phyloP scores from a whole-genome alignment of 2,888 invertebrate genomes.

The Phengaris alcon region DNA sequence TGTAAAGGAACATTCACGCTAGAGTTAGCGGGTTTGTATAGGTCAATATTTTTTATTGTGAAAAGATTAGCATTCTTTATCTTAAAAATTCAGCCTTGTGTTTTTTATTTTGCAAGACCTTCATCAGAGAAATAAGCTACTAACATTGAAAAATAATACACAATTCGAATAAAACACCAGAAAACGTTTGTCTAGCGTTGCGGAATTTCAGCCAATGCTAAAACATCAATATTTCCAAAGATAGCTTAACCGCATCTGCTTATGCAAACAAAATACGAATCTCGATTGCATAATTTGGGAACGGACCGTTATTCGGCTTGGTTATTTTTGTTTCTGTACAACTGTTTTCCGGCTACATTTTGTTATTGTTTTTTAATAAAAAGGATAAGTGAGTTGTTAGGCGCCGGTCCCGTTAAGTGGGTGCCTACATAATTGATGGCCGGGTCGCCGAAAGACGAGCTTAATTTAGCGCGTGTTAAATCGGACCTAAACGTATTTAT shows the following conservation, averaged over 20 bases:
- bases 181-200: background rate
- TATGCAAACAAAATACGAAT: slow-evolving; percentile 18
- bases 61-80: background rate
- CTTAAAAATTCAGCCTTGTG: background rate
- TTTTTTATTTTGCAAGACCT: background rate
- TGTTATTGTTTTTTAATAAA: slow-evolving; percentile 14
- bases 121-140: no score
- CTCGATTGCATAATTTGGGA: slow-evolving; percentile 14
- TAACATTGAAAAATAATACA: no score
- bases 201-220: background rate
- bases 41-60: background rate
- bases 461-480: slow-evolving; percentile 50
- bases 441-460: slow-evolving; percentile 50
- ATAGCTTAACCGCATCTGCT: slow-evolving; percentile 9
- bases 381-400: slow-evolving; percentile 26
- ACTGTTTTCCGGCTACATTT: background rate
- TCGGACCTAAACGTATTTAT: slow-evolving; percentile 22
- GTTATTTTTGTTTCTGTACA: slow-evolving; percentile 6
- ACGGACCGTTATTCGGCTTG: background rate
- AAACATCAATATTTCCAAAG: background rate
- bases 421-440: slow-evolving; percentile 60
- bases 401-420: background rate
- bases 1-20: background rate
- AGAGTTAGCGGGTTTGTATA: background rate
- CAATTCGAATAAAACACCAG: no score